phyloP scores from a whole-genome alignment of 2,888 invertebrate genomes.

The Malthinus seriepunctatus region DNA sequence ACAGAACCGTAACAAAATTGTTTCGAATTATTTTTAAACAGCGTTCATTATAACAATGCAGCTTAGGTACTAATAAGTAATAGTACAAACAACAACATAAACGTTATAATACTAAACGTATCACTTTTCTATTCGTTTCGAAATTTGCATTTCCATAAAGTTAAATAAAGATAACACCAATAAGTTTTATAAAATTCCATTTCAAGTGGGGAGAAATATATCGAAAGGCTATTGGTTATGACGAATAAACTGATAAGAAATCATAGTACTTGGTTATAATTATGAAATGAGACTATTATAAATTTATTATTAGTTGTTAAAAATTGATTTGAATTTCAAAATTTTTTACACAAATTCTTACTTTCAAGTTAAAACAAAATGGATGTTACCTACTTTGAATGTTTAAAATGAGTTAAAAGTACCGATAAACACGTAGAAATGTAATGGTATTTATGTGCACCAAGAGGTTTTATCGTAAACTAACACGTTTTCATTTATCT shows the following conservation, averaged over 20 bases:
- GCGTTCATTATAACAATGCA: too few relatives aligned
- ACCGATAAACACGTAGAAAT: constrained; percentile 3
- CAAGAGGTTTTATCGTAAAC: constrained; percentile 6
- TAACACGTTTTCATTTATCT: constrained; percentile 3
- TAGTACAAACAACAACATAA: too few relatives aligned
- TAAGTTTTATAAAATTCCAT: constrained; percentile 1
- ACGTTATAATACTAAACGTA: background rate
- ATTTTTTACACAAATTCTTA: too few relatives aligned
- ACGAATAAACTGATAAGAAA: constrained; percentile 47
- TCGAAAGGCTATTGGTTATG: constrained; percentile 37
- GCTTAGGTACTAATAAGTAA: too few relatives aligned
- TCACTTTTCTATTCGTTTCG: constrained; percentile 3
- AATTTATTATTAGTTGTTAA: too few relatives aligned
- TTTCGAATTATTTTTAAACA: too few relatives aligned
- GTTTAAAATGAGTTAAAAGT: constrained; percentile 7
- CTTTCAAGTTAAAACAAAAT: too few relatives aligned
- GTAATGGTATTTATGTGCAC: background rate
- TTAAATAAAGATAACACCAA: constrained; percentile 5
- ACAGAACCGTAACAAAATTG: background rate
- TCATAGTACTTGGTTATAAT: constrained; percentile 27
- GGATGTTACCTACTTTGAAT: background rate
- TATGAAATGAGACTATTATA: constrained; percentile 15
- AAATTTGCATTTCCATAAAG: background rate
- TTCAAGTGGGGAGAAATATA: constrained; percentile 23
- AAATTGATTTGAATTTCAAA: too few relatives aligned